Base-by-base conservation (phyloP, 1,140 invertebrate species). In the Uloborus diversus region DNA sequence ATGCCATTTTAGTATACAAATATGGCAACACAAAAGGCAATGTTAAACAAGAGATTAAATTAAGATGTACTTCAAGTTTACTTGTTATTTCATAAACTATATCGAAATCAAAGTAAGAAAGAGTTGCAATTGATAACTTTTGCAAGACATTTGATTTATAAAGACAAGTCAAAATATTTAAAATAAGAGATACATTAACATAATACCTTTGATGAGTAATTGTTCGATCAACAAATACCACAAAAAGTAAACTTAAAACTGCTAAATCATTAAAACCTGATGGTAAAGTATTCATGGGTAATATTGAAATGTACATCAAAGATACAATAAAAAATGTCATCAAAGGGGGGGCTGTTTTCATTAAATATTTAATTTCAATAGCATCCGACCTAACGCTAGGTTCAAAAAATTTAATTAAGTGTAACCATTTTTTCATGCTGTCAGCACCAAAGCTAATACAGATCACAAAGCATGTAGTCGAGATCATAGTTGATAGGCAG, bases 11-110 rank as follows among this genome's bases (percentile, higher is more conserved):
- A 57, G 57, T 27, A 78, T 78, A 78, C 30, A 78, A 65, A 30
- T 78, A 78, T 25, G 73, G 73, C n/a, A 78, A 66, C 53, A 78
- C 62, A 78, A 78, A 78, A 28, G 73, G 73, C 57, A 78, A 65
- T 14, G 73, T 33, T 32, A 78, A 66, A 14, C 73, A 78, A 42
- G 73, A 78, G 20, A 78, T 53, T 11, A 78, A 42, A 66, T 62
- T 78, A 9, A 78, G 4, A 37, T 78, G 73, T 14, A 78, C 20
- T 51, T 56, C 33, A 30, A 65, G 20, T 65, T 78, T 78, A 7
- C 57, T 30, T 17, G 13, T 25, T 65, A 78, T 5, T 42, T 65
- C 62, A 57, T 78, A 78, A 65, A 20, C 25, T n/a, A 78, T 37
- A 53, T 65, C 37, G 14, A 78, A 65, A 78, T 78, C 56, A 27